Evolutionary conservation across 2,888 invertebrate species (phyloP), one percentile per base, ranked within the genome.

Genomic region (Lomographa bimaculata): DNA sequence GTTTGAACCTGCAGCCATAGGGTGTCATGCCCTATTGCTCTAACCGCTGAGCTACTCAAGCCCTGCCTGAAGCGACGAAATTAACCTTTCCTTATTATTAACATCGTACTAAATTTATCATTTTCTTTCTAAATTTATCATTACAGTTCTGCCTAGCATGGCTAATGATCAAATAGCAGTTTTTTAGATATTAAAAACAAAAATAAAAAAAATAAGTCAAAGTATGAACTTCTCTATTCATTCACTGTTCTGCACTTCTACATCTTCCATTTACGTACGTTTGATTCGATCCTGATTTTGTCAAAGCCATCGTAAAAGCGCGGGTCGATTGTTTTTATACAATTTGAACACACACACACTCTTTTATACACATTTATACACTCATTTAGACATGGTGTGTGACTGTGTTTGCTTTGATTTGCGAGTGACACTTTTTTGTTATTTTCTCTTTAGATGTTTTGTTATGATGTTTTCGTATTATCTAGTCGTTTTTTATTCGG

Each of bases 241-340:
- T 52, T 52, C 46, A 42, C 1, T 41, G 65, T 54, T 64, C 44
- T 64, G 23, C 59, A 61, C 63, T 68, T 60, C 60, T 65, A 69
- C 70, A 70, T 81, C 81, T 84, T 85, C 80, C 81, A 83, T 83
- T 79, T 80, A 78, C 76, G 78, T 76, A 68, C 77, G 78, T 83
- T 78, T 79, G 80, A 83, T 83, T 82, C 79, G 75, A 79, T 74
- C 71, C 79, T 78, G 84, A 84, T 84, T 83, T 79, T 71, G 81
- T 83, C 79, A 84, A 86, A 81, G 79, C 77, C 79, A 71, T 80
- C 78, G 80, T 82, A 84, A 83, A 41, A 86, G 64, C 67, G 64
- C 71, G 68, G 66, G 64, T 65, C 67, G 73, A 84, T 84, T 87
- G 86, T 87, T 86, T 87, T 87, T 85, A 81, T 82, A 86, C 83